These are phyloP conservation scores for Galerucella calmariensis DNA, from an alignment of 2,888 invertebrate genomes.

Conservation along the genomic window DNA sequence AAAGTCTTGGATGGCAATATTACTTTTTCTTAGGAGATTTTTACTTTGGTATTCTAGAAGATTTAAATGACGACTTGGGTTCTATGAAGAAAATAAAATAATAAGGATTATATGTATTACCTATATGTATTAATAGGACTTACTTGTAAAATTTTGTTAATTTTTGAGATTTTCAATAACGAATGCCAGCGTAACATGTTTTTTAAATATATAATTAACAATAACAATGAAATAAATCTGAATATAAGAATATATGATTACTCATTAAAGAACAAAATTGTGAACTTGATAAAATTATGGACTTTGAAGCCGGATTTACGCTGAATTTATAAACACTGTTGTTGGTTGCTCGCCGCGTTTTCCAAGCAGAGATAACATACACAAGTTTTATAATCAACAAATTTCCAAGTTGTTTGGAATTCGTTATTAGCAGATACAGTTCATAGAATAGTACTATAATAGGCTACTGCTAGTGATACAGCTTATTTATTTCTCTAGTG, in stretches of 20 bases:
- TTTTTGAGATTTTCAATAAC: constrained; percentile 1
- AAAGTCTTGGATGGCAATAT: constrained; percentile 89
- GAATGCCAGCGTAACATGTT: constrained; percentile 19
- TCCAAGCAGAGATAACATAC: no score
- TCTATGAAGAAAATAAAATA: constrained; percentile 5
- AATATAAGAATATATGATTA: background rate
- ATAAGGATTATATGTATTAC: background rate
- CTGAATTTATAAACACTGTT: background rate
- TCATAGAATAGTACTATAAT: no score
- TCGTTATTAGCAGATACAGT: no score
- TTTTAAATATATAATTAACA: constrained; percentile 6
- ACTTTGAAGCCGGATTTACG: constrained; percentile 3
- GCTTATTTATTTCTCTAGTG: no score
- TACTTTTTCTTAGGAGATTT: constrained; percentile 85
- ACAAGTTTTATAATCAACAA: no score
- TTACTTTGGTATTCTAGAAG: constrained; percentile 98
- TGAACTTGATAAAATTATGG: constrained; percentile 12
- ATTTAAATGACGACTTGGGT: constrained; percentile 77
- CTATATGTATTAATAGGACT: background rate
- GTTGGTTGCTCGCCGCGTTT: no score
- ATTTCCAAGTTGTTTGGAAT: no score
- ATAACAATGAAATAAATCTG: background rate
- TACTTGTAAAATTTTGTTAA: constrained; percentile 16
- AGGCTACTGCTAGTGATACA: no score
- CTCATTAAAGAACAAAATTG: background rate